phyloP scores from a whole-genome alignment of 2,888 invertebrate species.

The Trissolcus brochymenae region DNA sequence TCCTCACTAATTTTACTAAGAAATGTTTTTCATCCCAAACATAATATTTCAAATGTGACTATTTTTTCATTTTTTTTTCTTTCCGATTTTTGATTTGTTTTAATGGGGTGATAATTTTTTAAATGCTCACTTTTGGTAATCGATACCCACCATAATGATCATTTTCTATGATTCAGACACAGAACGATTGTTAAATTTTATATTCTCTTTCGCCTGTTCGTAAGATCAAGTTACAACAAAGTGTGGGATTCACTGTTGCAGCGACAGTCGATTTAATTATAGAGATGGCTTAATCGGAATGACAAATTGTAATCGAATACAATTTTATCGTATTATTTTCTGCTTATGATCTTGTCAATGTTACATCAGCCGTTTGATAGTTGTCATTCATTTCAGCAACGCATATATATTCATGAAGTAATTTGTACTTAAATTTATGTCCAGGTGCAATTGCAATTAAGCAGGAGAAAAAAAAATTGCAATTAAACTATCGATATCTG shows the following conservation, averaged over 20 bases:
- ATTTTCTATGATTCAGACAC: constrained; percentile 2
- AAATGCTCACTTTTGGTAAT: too few relatives aligned
- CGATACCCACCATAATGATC: too few relatives aligned
- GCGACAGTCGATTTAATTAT: constrained; percentile 67
- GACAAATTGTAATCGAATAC: constrained; percentile 43
- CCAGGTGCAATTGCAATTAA: constrained; percentile 3
- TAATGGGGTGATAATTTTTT: too few relatives aligned
- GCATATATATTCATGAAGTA: constrained; percentile 1
- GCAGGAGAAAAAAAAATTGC: constrained; percentile 1
- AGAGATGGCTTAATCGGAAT: constrained; percentile 73
- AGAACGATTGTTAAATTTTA: constrained; percentile 55
- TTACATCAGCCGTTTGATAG: constrained; percentile 16
- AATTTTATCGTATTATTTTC: constrained; percentile 24
- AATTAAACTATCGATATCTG: neutral
- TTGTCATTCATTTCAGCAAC: constrained; percentile 17
- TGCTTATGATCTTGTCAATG: constrained; percentile 26
- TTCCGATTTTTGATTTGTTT: too few relatives aligned
- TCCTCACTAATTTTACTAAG: too few relatives aligned
- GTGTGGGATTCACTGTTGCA: constrained; percentile 60
- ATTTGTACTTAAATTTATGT: too few relatives aligned
- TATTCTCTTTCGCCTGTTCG: constrained; percentile 61
- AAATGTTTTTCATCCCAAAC: too few relatives aligned
- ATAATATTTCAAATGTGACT: too few relatives aligned
- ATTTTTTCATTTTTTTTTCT: too few relatives aligned
- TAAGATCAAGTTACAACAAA: constrained; percentile 75